These are phyloP conservation scores for Eilema caniola DNA, from an alignment of 2,888 invertebrate species.

Conservation along the genomic window DNA sequence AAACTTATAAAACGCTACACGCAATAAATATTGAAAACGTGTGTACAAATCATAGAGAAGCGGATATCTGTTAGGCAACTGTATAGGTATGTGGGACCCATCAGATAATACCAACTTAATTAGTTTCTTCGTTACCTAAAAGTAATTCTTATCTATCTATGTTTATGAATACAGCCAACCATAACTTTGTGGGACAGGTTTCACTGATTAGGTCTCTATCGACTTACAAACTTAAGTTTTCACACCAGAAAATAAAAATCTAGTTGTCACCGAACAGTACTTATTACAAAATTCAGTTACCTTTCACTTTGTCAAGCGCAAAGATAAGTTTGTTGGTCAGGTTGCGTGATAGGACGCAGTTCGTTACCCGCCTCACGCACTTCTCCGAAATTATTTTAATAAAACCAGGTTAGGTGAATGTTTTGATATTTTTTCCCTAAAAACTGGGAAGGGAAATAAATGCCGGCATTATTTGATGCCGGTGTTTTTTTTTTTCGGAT, in stretches of 20 bases:
- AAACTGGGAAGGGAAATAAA: constrained; percentile 56
- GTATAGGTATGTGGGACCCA: constrained; percentile 37
- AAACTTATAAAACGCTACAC: neutral
- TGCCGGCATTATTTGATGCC: constrained; percentile 41
- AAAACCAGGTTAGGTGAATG: constrained; percentile 80
- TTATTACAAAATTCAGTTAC: constrained; percentile 42
- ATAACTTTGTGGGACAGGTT: constrained; percentile 77
- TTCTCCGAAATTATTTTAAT: constrained; percentile 84
- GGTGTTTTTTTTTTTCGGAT: constrained; percentile 30
- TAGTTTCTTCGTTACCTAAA: constrained; percentile 65
- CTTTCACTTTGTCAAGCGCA: constrained; percentile 46
- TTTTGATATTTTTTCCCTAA: constrained; percentile 69
- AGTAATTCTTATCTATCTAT: constrained; percentile 68
- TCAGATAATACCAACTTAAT: constrained; percentile 62
- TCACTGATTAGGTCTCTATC: constrained; percentile 77
- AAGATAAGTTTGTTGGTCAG: constrained; percentile 59
- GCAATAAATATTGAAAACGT: constrained; percentile 12
- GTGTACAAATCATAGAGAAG: constrained; percentile 26
- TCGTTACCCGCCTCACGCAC: constrained; percentile 80
- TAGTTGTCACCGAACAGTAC: constrained; percentile 39
- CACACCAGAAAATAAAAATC: constrained; percentile 21
- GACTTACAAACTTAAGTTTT: constrained; percentile 34
- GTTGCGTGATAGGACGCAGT: constrained; percentile 77
- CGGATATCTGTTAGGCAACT: constrained; percentile 33
- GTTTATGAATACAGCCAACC: constrained; percentile 68